Conservation (phyloP, 1,140 invertebrate genomes). For the Nebria ingens region DNA sequence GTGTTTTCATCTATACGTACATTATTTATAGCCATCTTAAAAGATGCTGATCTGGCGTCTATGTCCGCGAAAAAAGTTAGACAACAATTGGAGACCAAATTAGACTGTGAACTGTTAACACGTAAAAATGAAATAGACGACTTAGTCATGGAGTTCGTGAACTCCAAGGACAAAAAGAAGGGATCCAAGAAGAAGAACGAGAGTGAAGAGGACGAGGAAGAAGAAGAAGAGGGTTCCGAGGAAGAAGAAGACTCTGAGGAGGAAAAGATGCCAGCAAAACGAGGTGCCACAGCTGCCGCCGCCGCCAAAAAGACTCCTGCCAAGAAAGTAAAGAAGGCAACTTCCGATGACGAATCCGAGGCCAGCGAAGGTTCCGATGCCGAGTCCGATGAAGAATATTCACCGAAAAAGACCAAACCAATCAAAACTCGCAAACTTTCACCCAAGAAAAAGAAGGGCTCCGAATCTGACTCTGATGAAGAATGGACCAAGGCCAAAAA, state of each 20-base stretch:
- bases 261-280: conserved; percentile 50
- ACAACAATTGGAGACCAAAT: conserved; percentile 70
- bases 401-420: conserved; percentile 47
- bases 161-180: conserved; percentile 44
- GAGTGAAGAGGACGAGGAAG: conserved; percentile 45
- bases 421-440: conserved; percentile 34
- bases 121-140: conserved; percentile 78
- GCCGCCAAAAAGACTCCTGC: conserved; percentile 42
- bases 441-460: conserved; percentile 56
- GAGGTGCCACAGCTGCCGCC: conserved; percentile 39
- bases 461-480: conserved; percentile 63
- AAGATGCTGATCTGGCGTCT: conserved; percentile 72
- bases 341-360: conserved; percentile 47
- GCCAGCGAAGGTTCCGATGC: conserved; percentile 48
- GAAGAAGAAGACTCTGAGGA: conserved; percentile 44
- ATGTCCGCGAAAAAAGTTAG: conserved; percentile 87
- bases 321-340: conserved; percentile 46
- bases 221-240: conserved; percentile 49
- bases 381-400: conserved; percentile 58
- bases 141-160: conserved; percentile 66
- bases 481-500: conserved; percentile 60
- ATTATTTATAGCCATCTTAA: conserved; percentile 64
- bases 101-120: conserved; percentile 60
- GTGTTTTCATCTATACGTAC: conserved; percentile 14
- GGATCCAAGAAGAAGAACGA: conserved; percentile 42